Percentiles rank a stretch among this genome's conserved stretches.
These are phyloP conservation scores for Vanacampus margaritifer DNA, from an alignment of 2,113 vertebrate species.

Conservation along the genomic window DNA sequence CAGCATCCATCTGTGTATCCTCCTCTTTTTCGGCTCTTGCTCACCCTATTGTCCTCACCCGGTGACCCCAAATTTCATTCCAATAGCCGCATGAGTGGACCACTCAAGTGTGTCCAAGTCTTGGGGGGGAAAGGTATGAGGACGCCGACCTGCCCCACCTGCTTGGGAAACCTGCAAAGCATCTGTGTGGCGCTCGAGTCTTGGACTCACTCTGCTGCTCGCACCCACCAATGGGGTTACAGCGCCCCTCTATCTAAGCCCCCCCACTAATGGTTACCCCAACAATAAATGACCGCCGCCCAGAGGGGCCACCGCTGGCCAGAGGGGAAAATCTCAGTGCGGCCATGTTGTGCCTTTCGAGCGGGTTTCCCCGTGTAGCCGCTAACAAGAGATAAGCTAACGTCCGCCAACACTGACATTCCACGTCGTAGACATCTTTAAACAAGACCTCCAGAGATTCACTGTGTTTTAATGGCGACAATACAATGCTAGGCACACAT, in stretches of 20 bases:
- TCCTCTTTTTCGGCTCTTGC: slow-evolving; percentile 5
- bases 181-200: too few relatives aligned
- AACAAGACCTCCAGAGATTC: slow-evolving; percentile 59
- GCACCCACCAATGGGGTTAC: too few relatives aligned
- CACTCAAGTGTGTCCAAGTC: too few relatives aligned
- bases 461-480: slow-evolving; percentile 69
- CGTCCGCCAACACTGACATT: slow-evolving; percentile 49
- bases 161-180: too few relatives aligned
- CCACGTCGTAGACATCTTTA: slow-evolving; percentile 49
- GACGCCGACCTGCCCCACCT: too few relatives aligned
- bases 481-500: slow-evolving; percentile 54
- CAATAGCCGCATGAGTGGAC: too few relatives aligned
- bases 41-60: not conserved
- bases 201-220: too few relatives aligned
- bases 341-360: slow-evolving; percentile 55
- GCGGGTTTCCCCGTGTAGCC: slow-evolving; percentile 41
- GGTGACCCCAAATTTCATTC: too few relatives aligned
- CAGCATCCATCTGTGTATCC: slow-evolving; percentile 29
- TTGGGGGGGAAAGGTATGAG: too few relatives aligned
- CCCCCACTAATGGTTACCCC: not conserved
- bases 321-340: slow-evolving; percentile 35
- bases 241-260: too few relatives aligned
- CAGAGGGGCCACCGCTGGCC: slow-evolving; percentile 19
- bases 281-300: not conserved
- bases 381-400: slow-evolving; percentile 34